Percentiles rank a stretch among this genome's conserved stretches.
phyloP scores from a whole-genome alignment of 2,888 invertebrate genomes.

The Cyclophora albipunctata region DNA sequence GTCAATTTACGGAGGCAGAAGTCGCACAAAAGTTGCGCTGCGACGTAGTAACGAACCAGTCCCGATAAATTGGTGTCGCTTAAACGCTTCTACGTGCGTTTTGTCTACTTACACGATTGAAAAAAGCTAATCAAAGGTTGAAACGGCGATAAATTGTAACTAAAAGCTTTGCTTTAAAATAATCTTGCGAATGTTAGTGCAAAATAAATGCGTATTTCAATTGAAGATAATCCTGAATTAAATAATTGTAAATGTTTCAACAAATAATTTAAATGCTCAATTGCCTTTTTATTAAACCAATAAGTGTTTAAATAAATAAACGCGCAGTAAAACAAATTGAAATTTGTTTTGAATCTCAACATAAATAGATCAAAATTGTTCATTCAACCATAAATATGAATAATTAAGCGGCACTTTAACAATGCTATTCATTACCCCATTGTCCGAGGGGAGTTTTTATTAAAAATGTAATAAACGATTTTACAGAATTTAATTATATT shows the following conservation, averaged over 20 bases:
- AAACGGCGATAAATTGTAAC: not conserved
- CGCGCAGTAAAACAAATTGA: too few relatives aligned
- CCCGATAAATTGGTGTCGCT: conserved; percentile 42
- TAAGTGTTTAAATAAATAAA: too few relatives aligned
- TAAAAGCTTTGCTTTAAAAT: too few relatives aligned
- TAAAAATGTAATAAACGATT: conserved; percentile 12
- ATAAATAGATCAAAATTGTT: not conserved
- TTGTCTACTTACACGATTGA: conserved; percentile 16
- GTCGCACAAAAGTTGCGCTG: conserved; percentile 38
- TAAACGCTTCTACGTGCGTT: conserved; percentile 46
- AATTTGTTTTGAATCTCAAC: too few relatives aligned
- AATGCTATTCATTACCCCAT: not conserved
- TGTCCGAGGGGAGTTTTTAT: conserved; percentile 11
- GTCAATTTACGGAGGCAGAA: conserved; percentile 42
- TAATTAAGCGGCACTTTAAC: not conserved
- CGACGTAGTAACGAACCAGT: conserved; percentile 42
- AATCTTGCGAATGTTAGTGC: too few relatives aligned
- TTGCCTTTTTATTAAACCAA: too few relatives aligned
- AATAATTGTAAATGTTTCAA: too few relatives aligned
- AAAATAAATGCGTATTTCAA: too few relatives aligned
- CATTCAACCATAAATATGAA: not conserved
- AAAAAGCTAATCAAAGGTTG: not conserved
- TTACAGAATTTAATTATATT: conserved; percentile 15
- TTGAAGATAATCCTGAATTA: too few relatives aligned
- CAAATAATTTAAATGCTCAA: too few relatives aligned